These are phyloP conservation scores for Pollenia amentaria DNA, from an alignment of 2,888 invertebrate species.

Conservation along the genomic window DNA sequence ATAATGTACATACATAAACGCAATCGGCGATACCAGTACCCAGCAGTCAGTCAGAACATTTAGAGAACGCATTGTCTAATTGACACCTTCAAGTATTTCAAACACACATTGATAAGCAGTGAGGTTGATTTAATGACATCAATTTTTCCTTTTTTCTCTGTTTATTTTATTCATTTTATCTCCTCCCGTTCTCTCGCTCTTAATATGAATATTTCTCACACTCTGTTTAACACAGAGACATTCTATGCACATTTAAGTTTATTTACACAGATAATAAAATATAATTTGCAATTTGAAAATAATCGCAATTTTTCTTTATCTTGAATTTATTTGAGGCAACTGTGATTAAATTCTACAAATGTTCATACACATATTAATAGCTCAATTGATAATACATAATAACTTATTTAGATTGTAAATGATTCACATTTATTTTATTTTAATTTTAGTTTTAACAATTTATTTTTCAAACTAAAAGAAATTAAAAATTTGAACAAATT, in stretches of 20 bases:
- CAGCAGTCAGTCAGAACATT: slow-evolving; percentile 22
- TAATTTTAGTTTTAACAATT: too few relatives aligned
- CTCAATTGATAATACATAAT: not conserved
- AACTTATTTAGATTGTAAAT: slow-evolving; percentile 7
- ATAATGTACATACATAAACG: not conserved
- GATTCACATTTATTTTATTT: too few relatives aligned
- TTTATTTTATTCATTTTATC: not conserved
- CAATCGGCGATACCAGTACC: not conserved
- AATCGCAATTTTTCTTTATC: slow-evolving; percentile 1
- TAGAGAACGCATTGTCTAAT: slow-evolving; percentile 39
- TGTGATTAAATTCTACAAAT: slow-evolving; percentile 20
- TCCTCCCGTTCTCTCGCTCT: not conserved
- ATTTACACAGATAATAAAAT: not conserved
- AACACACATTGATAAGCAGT: slow-evolving; percentile 34
- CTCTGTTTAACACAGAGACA: not conserved
- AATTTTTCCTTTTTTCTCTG: not conserved
- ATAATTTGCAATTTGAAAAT: not conserved
- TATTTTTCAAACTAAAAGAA: too few relatives aligned
- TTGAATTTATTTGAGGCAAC: slow-evolving; percentile 3
- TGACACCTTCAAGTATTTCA: slow-evolving; percentile 45
- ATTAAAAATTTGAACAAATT: too few relatives aligned
- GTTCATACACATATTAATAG: not conserved
- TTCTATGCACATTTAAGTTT: not conserved
- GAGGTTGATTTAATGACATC: slow-evolving; percentile 25
- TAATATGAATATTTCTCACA: not conserved